Base-by-base conservation (phyloP, 2,888 invertebrate species). In the Drosophila anceps region DNA sequence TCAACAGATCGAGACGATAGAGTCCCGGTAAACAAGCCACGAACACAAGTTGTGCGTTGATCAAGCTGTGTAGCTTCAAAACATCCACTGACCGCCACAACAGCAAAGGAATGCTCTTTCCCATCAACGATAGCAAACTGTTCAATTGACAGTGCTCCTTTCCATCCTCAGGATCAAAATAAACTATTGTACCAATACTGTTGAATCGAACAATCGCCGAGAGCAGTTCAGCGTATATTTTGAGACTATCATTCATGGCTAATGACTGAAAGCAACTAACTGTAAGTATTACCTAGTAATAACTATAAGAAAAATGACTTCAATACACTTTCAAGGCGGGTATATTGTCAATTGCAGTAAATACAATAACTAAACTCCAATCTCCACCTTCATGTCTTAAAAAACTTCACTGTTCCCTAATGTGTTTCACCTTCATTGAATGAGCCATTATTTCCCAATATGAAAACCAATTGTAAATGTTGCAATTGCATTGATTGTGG, bases 21-120 rank as follows among this genome's bases (percentile, higher is more conserved):
- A 70, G 20, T 13, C 50, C 73, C 0, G 79, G 69, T 2, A 84
- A 29, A 8, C 84, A 88, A 9, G 71, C 87, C 18, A 84, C 24
- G 0, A 84, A 60, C 20, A 84, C 39, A 1, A 81, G 29, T 5
- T 76, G 71, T 0, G 64, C 46, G n/a, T 71, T 67, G 13, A 84
- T 24, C 18, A 81, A 54, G 9, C 31, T 33, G 31, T 55, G 65
- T 8, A 76, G 41, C 7, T 58, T 57, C 3, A 67, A 8, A 0
- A 29, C 31, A 7, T 35, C 15, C 3, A 43, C 33, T 5, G 82
- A 69, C 0, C 60, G 50, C 84, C 84, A 84, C 20, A 66, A 12
- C 0, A 88, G 39, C 29, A 66, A 12, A 0, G 77, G 86, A 13
- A 86, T 65, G 2, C 24, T n/a, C 18, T n/a, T 31, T n/a, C 51